Evolutionary conservation across 1,140 invertebrate species (phyloP).

Genomic region (Drosophila kepulauana): DNA sequence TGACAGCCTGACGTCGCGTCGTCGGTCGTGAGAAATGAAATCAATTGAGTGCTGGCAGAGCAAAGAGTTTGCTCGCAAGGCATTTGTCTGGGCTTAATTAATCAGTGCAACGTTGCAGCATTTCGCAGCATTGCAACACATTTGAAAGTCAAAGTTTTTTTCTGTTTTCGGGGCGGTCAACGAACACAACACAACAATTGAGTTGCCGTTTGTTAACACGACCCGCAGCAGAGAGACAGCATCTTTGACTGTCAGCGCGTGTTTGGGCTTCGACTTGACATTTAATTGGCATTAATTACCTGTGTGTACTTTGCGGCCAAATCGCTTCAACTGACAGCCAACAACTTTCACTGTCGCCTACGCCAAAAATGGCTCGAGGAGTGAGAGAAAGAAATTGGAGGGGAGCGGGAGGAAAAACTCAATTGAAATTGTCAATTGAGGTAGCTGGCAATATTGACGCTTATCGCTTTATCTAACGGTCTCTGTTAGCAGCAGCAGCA

Average conservation of each 20-base stretch:
- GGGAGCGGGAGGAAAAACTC: slow-evolving; percentile 36
- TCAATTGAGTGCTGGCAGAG: slow-evolving; percentile 68
- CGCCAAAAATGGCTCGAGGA: slow-evolving; percentile 58
- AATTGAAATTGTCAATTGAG: slow-evolving; percentile 78
- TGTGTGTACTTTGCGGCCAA: slow-evolving; percentile 43
- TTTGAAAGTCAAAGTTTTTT: slow-evolving; percentile 71
- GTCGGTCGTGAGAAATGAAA: slow-evolving; percentile 71
- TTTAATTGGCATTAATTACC: slow-evolving; percentile 82
- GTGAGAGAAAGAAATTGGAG: slow-evolving; percentile 4
- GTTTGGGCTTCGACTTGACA: slow-evolving; percentile 63
- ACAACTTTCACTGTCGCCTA: slow-evolving; percentile 79
- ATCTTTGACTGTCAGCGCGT: slow-evolving; percentile 47
- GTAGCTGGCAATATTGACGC: slow-evolving; percentile 39
- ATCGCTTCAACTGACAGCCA: slow-evolving; percentile 8
- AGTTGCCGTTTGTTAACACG: slow-evolving; percentile 45
- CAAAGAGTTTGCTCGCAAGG: slow-evolving; percentile 6
- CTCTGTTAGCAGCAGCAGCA: not conserved
- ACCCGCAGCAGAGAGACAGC: not conserved
- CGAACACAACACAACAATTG: slow-evolving; percentile 44
- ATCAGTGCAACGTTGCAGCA: slow-evolving; percentile 51
- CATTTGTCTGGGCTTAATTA: slow-evolving; percentile 60
- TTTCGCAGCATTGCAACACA: slow-evolving; percentile 24
- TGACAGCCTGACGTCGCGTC: slow-evolving; percentile 44
- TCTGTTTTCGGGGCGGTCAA: slow-evolving; percentile 41
- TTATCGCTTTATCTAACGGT: slow-evolving; percentile 60